Conservation (phyloP, 2,888 invertebrate species). For the Steinernema scapterisci region DNA sequence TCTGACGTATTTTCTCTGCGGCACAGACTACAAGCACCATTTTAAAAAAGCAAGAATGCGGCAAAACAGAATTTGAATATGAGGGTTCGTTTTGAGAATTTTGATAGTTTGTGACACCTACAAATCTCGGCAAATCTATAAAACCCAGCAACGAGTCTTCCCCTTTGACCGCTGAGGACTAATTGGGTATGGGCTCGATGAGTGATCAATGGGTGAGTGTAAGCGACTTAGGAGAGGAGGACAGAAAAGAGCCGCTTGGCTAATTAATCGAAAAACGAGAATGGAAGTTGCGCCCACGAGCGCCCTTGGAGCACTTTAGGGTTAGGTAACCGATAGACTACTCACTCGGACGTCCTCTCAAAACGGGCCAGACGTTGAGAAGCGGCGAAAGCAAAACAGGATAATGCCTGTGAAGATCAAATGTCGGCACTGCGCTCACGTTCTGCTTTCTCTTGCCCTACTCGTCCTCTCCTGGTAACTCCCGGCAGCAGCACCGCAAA, state of each 20-base stretch:
- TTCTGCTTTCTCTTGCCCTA: neutral
- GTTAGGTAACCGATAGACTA: neutral
- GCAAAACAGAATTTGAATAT: no score
- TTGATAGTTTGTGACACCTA: no score
- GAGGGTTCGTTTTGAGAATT: no score
- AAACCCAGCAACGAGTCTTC: no score
- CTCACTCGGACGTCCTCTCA: neutral
- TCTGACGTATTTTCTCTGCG: no score
- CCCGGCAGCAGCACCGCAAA: neutral
- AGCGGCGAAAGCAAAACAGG: constrained; percentile 22
- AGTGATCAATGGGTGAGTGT: constrained; percentile 1
- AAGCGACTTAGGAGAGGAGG: neutral
- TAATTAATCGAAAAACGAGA: constrained; percentile 9
- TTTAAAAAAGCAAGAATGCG: no score
- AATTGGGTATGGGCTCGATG: constrained; percentile 12
- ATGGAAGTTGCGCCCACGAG: neutral
- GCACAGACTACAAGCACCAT: no score
- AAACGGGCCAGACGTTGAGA: neutral
- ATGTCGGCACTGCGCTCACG: neutral
- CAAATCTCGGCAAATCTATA: no score
- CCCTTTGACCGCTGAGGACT: constrained; percentile 13
- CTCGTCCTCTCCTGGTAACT: neutral
- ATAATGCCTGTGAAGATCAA: constrained; percentile 3
- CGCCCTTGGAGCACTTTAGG: neutral
- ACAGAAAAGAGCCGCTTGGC: constrained; percentile 5